Evolutionary conservation across 2,888 invertebrate genomes (phyloP), one percentile per base, ranked within the genome.

Genomic region (Acleris emargana): DNA sequence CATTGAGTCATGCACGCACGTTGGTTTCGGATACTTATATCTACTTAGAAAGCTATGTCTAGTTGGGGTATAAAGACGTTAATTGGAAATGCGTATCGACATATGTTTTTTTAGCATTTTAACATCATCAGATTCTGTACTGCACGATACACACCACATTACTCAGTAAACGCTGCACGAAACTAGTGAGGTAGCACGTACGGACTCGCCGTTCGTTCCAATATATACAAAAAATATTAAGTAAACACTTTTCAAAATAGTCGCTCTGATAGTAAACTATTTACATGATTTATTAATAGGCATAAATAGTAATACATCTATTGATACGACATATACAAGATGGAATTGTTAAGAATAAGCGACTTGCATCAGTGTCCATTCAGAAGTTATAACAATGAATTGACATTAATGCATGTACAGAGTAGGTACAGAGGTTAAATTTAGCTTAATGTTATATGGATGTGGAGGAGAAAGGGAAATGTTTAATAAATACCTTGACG

Each of bases 231-330:
- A 77, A 73, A 74, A 70, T 73, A 71, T 49, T 58, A n/a, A 55
- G 57, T 57, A 57, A 42, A 55, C 47, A 55, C 67, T 68, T 78
- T 84, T 79, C 78, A 85, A 86, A 85, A 84, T 82, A 86, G 76
- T 77, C 73, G 73, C 80, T 86, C 83, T 84, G 80, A 73, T 78
- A 74, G 59, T 67, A 64, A 47, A 53, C 53, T 67, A 62, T 62
- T 42, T 66, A 66, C 66, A 66, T 52, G 22, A 25, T 51, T 58
- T 32, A 28, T 59, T 49, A 53, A 20, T 49, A 49, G 42, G 3
- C 11, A 49, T 43, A 54, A 54, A 32, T 50, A 22, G 49, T 59
- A 11, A 42, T 64, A 54, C n/a, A 50, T 32, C 54, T 55, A 54
- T 45, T 54, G 25, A 53, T 47, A 18, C 4, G 43, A 54, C 38